phyloP scores from a whole-genome alignment of 2,797 vertebrate genomes.

The Pteronotus mesoamericanus region DNA sequence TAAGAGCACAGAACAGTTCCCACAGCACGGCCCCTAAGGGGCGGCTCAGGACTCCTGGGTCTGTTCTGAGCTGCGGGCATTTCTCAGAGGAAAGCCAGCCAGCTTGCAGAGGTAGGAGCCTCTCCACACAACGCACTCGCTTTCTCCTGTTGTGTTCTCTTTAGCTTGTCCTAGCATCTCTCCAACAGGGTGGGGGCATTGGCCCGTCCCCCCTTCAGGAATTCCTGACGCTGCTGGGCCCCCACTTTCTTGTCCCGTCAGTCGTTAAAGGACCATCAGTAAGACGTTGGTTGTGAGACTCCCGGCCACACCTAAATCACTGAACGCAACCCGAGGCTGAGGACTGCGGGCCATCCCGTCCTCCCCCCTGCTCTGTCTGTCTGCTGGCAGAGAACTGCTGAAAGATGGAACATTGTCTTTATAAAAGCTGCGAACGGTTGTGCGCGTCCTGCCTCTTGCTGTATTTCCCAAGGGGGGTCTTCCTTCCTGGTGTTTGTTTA shows the following conservation, averaged over 20 bases:
- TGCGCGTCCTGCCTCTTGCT: background rate
- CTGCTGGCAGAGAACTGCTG: background rate
- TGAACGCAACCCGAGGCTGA: background rate
- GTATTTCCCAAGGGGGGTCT: background rate
- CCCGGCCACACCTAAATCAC: background rate
- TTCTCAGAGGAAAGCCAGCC: background rate
- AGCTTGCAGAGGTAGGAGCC: background rate
- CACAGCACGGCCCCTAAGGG: background rate
- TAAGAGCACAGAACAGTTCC: background rate
- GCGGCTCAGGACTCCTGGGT: background rate
- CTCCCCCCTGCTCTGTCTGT: background rate
- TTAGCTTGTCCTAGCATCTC: background rate
- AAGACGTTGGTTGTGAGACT: no score
- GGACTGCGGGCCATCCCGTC: accelerated
- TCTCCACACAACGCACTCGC: background rate
- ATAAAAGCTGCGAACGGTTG: background rate
- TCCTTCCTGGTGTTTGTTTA: no score
- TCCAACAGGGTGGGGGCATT: background rate
- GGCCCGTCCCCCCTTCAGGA: background rate
- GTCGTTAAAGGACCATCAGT: background rate
- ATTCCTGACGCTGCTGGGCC: no score
- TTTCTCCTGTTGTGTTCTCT: background rate
- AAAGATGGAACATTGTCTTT: background rate
- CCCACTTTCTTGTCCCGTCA: background rate
- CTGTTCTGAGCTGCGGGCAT: background rate